Base-by-base conservation (phyloP, 2,888 invertebrate genomes). In the Callinectes sapidus region DNA sequence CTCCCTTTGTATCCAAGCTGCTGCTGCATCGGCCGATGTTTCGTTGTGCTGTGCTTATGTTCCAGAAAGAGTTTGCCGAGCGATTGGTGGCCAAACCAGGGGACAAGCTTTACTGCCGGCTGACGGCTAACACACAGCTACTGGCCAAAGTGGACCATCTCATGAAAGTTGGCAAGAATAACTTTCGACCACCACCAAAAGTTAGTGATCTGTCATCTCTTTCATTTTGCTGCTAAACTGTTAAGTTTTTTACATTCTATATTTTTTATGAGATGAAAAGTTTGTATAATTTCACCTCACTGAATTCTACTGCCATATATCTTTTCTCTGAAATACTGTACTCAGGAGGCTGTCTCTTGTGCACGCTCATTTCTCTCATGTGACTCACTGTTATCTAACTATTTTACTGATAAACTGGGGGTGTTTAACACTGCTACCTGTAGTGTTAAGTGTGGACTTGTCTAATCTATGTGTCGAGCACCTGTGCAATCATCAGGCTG, bases 11-110 rank as follows among this genome's bases (percentile, higher is more conserved):
- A 0, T 99, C 99, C 96, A 99, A 99, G 96, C 96, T 99, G 87
- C 96, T 99, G 39, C 96, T 99, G 8, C 99, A 99, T 96, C 96
- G 95, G n/a, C 95, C 95, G 35, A 92, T 95, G 71, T 95, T 94
- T 91, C 97, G 99, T 95, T 99, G 99, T 96, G 99, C 99, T 32
- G 97, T 99, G 6, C 96, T 99, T 16, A 99, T 99, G 99, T 99
- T 99, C 95, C 99, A 99, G 96, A 97, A 98, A 95, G 99, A 99
- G 96, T 99, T 99, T 96, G 99, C 99, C 1, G 98, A 99, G 95
- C 96, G 99, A 95, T 96, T 99, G 91, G 98, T 99, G 1, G 99
- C 99, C 0, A 98, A 98, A 96, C 98, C 99, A 23, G 99, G 99
- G 1, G 99, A 99, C 95, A 99, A 99, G 96, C 96, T 99, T 16